phyloP scores from a whole-genome alignment of 2,113 vertebrate genomes.

The Pelusios castaneus region DNA sequence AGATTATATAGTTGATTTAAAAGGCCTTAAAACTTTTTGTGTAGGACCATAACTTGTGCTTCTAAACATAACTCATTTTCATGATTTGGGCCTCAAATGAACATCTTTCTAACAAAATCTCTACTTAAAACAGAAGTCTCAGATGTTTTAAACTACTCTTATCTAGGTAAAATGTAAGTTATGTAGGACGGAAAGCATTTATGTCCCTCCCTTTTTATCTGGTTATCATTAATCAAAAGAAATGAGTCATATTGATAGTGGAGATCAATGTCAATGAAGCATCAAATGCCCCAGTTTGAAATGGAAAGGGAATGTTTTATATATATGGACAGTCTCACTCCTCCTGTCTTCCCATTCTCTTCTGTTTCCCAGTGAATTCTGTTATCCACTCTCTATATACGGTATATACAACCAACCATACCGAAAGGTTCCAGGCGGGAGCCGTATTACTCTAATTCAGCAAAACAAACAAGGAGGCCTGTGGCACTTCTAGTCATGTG shows the following conservation, averaged over 20 bases:
- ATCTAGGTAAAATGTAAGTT: not conserved
- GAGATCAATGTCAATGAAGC: not conserved
- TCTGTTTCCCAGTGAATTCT: not conserved
- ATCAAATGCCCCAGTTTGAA: not conserved
- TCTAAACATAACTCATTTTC: not conserved
- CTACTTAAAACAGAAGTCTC: not conserved
- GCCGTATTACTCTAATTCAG: no score
- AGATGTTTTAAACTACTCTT: not conserved
- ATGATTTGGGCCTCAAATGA: not conserved
- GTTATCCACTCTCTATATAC: not conserved
- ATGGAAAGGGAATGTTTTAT: not conserved
- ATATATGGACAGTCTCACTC: not conserved
- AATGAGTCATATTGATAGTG: not conserved
- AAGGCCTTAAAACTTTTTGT: not conserved
- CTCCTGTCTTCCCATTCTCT: not conserved
- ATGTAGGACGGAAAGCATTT: not conserved
- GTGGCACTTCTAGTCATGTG: no score
- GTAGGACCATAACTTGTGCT: not conserved
- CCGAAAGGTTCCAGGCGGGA: no score
- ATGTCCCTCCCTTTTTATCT: not conserved
- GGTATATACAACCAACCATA: not conserved
- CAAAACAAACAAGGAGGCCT: not conserved
- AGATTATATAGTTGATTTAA: not conserved
- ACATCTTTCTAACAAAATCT: not conserved
- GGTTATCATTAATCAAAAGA: not conserved